Evolutionary conservation across 2,113 vertebrate genomes (phyloP), one percentile per base, ranked within the genome.

Genomic region (Bungarus multicinctus): DNA sequence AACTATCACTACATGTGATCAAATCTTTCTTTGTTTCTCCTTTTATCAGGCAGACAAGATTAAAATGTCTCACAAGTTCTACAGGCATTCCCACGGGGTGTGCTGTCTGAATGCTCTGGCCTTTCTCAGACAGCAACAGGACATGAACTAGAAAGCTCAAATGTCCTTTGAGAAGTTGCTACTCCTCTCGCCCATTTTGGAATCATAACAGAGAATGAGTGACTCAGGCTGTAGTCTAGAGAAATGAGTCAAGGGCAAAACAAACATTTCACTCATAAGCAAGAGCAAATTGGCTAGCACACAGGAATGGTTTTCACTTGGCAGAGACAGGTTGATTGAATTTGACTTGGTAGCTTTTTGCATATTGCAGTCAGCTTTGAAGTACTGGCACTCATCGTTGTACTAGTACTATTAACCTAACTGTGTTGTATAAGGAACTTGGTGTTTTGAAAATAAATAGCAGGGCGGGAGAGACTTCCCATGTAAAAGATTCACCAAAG

Each of bases 71-170:
- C 94, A 64, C 52, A 95, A 91, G 94, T 93, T 93, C 91, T 69
- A 5, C 22, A 92, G 22, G 60, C 18, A 0, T 27, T 92, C 92
- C 94, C 54, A 34, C 9, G n/a, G 47, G 5, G 57, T 52, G 5
- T 74, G 50, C 86, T 94, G 11, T 90, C 52, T 95, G 86, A 93
- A 89, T 94, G 89, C 88, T 96, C 57, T 95, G 91, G 86, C 93
- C 86, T 16, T 0, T 53, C 53, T 95, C 86, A 92, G 34, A 90
- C 52, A 93, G 50, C 53, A 92, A 81, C 3, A 4, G 30, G 20
- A 54, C 52, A 52, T 43, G 58, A 95, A 92, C n/a, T 85, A 94
- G 87, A 94, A 93, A 81, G 45, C 88, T 86, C 92, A 85, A 93
- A 52, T 57, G 91, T 90, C 8, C 90, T 94, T 94, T 87, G 43